Evolutionary conservation across 2,797 vertebrate genomes (phyloP).

Genomic region (Sebastes jordani): DNA sequence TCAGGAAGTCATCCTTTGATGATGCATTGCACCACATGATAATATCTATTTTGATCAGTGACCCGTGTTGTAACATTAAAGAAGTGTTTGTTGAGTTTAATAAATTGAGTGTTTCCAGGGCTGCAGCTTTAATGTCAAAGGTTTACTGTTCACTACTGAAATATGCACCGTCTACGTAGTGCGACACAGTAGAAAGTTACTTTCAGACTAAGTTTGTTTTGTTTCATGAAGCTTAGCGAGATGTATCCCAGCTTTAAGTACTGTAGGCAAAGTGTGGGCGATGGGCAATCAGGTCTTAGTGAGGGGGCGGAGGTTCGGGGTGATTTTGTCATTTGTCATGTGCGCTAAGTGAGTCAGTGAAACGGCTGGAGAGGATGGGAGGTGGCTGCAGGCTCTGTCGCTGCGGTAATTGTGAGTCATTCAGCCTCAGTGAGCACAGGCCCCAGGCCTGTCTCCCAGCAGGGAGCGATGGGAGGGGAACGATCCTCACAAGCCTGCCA

Average conservation of each 20-base stretch:
- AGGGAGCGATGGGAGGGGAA: slow-evolving; percentile 31
- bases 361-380: slow-evolving; percentile 63
- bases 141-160: background rate
- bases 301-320: slow-evolving; percentile 63
- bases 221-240: slow-evolving; percentile 56
- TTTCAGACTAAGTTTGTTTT: slow-evolving; percentile 49
- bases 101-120: background rate
- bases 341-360: slow-evolving; percentile 74
- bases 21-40: slow-evolving; percentile 2
- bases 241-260: slow-evolving; percentile 52
- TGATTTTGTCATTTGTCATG: slow-evolving; percentile 73
- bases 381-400: slow-evolving; percentile 63
- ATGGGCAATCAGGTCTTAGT: slow-evolving; percentile 55
- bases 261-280: slow-evolving; percentile 65
- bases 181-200: background rate
- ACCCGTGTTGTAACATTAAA: background rate
- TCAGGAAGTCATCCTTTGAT: slow-evolving; percentile 29
- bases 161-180: background rate
- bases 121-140: background rate
- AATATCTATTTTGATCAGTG: background rate
- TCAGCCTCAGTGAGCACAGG: slow-evolving; percentile 73
- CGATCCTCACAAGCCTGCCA: slow-evolving; percentile 58
- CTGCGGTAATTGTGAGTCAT: slow-evolving; percentile 82
- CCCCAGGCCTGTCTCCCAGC: slow-evolving; percentile 71
- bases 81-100: background rate